These are phyloP conservation scores for Dasyurus viverrinus DNA, from an alignment of 2,113 vertebrate genomes.

Conservation along the genomic window DNA sequence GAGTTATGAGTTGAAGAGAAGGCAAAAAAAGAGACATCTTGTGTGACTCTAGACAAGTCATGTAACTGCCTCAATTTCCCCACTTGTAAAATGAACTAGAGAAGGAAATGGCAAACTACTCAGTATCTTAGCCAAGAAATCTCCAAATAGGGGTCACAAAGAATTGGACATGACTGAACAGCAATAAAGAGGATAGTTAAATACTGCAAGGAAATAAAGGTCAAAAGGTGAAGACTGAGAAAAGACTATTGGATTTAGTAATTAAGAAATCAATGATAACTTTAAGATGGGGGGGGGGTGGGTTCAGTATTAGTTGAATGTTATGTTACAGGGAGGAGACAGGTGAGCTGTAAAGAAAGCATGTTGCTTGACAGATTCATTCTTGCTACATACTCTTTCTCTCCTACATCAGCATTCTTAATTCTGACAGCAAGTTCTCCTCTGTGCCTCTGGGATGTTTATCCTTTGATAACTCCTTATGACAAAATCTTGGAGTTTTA, in stretches of 20 bases:
- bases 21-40: background rate
- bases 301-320: background rate
- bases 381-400: background rate
- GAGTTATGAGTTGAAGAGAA: too few species aligned
- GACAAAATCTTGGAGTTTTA: background rate
- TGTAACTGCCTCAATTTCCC: background rate
- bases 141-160: too few species aligned
- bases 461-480: too few species aligned
- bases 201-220: background rate
- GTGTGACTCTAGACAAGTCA: background rate
- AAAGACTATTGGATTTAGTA: background rate
- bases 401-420: background rate
- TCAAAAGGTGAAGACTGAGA: background rate
- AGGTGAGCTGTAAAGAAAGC: background rate
- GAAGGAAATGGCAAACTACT: background rate
- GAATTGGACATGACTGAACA: background rate
- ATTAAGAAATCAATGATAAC: background rate
- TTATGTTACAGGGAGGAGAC: background rate
- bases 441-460: background rate
- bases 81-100: background rate
- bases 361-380: background rate
- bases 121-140: background rate
- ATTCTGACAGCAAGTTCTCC: background rate
- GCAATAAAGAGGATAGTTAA: background rate
- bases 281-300: background rate